Base-by-base conservation (phyloP, 2,888 invertebrate species). In the Lucinisca nassula region DNA sequence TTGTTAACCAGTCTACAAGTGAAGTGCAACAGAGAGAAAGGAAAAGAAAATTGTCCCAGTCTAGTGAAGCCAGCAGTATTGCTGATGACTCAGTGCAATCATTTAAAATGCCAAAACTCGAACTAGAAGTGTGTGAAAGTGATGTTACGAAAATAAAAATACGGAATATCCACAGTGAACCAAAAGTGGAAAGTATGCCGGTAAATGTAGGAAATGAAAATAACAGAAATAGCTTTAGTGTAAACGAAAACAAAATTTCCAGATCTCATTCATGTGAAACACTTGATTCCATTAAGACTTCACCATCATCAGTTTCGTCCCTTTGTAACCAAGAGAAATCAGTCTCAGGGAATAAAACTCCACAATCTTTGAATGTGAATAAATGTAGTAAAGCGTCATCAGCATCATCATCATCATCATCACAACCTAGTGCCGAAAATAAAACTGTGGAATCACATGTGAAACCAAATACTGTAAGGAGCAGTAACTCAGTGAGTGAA, bases 71-170 rank as follows among this genome's bases (percentile, higher is more conserved):
- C 21, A 67, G 67, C 35, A 67, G 67, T 21, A 17, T 35, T 35
- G 35, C 30, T 67, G 30, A 35, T 35, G 67, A 67, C 1, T 32
- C 67, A 6, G 27, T 30, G 17, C 3, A 30, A 17, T 35, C 67
- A 35, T 67, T 67, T 27, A 74, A 74, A 45, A 74, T 74, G 74
- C 74, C 74, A 40, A 74, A 45, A n/a, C 38, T 74, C 10, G 74
- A 45, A 21, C 45, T 49, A n/a, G 74, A 74, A 45, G 74, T 74
- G 40, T 74, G 40, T 6, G 74, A 40, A 74, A 74, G 21, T 38
- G 35, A 67, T 21, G 30, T 67, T 8, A 67, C 67, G 0, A 67
- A 67, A 67, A 67, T 67, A 67, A 67, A 67, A 67, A 67, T 67
- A 35, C 3, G 67, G 35, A 67, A 27, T 35, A 35, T 67, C 21